Conservation (phyloP, 2,888 invertebrate species). For the Melolontha melolontha region DNA sequence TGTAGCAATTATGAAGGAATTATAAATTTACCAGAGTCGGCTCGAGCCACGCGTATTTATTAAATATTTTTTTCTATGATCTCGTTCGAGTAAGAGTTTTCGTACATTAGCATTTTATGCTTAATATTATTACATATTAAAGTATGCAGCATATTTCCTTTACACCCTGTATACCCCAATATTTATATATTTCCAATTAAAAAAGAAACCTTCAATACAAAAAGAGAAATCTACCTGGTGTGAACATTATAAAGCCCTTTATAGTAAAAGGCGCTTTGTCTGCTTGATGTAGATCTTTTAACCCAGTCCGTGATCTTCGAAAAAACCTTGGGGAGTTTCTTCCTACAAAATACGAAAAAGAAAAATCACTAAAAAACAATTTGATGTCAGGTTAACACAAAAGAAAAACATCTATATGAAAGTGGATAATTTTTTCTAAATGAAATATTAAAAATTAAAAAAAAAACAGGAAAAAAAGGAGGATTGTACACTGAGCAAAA, state of each 20-base stretch:
- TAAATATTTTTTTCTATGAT: too few species aligned
- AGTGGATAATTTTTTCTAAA: slow-evolving; percentile 53
- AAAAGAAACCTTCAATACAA: too few species aligned
- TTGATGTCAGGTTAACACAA: slow-evolving; percentile 10
- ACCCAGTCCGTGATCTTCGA: slow-evolving; percentile 98
- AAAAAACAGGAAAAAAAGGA: slow-evolving; percentile 3
- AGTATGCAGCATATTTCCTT: too few species aligned
- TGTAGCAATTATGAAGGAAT: too few species aligned
- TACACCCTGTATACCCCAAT: too few species aligned
- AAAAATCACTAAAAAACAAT: slow-evolving; percentile 29
- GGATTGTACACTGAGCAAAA: neutral
- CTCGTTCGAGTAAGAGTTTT: too few species aligned
- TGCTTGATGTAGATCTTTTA: slow-evolving; percentile 65
- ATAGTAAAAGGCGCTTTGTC: neutral
- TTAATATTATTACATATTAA: too few species aligned
- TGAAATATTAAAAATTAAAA: neutral
- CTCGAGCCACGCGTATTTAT: too few species aligned
- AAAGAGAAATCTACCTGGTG: slow-evolving; percentile 5
- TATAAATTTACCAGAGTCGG: too few species aligned
- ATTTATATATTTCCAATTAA: too few species aligned
- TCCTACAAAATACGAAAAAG: slow-evolving; percentile 86
- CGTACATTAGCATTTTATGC: too few species aligned
- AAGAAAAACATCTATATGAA: slow-evolving; percentile 58
- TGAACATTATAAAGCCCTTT: slow-evolving; percentile 1
- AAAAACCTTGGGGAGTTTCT: slow-evolving; percentile 99